phyloP scores from a whole-genome alignment of 2,888 invertebrate species.

The Dolichomitus sp. region DNA sequence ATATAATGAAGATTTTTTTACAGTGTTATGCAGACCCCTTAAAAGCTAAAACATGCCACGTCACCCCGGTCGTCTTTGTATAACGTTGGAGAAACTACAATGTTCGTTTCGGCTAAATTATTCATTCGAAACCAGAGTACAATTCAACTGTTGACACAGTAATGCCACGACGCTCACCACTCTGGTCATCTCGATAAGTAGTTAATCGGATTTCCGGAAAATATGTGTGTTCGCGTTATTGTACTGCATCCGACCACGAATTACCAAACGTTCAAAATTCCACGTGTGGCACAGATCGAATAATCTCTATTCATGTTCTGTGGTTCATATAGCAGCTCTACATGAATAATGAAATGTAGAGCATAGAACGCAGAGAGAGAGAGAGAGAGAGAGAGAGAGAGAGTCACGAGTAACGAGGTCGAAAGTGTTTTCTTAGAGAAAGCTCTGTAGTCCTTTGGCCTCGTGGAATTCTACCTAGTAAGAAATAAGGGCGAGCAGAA shows the following conservation, averaged over 20 bases:
- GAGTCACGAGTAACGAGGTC: slow-evolving; percentile 14
- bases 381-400: too few relatives aligned
- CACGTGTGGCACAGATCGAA: slow-evolving; percentile 1
- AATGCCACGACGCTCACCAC: slow-evolving; percentile 14
- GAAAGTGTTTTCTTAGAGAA: slow-evolving; percentile 27
- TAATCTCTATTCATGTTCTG: background rate
- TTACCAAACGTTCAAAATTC: slow-evolving; percentile 50
- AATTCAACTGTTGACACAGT: slow-evolving; percentile 57
- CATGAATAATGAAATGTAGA: background rate
- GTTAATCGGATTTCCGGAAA: slow-evolving; percentile 64
- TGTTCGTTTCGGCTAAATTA: slow-evolving; percentile 30
- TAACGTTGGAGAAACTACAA: background rate
- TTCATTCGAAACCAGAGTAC: slow-evolving; percentile 33
- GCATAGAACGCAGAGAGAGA: background rate
- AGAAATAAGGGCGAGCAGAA: slow-evolving; percentile 24
- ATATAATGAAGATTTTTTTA: background rate
- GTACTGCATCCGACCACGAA: slow-evolving; percentile 39
- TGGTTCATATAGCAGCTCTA: background rate
- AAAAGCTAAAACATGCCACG: background rate
- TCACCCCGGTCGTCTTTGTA: background rate
- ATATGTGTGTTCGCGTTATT: slow-evolving; percentile 54
- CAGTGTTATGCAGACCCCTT: background rate
- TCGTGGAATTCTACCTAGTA: slow-evolving; percentile 23
- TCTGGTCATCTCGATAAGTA: slow-evolving; percentile 55
- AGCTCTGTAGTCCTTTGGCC: slow-evolving; percentile 12